Evolutionary conservation across 2,888 invertebrate species (phyloP).

Genomic region (Heliconius cydno): DNA sequence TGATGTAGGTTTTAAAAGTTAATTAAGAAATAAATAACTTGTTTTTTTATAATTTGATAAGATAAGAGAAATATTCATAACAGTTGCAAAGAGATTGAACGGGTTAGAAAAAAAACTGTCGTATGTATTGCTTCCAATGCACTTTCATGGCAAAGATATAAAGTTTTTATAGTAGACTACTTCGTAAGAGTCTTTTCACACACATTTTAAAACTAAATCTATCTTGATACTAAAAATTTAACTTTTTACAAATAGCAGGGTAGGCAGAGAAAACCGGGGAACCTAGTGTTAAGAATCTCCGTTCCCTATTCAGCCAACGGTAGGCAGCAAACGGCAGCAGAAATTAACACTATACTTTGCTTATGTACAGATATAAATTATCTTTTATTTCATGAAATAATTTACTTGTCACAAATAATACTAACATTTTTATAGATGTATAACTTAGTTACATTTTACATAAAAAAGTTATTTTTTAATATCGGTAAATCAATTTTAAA

Average conservation of each 20-base stretch:
- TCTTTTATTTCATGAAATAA: too few relatives aligned
- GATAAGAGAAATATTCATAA: conserved; percentile 10
- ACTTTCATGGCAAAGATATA: conserved; percentile 28
- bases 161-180: conserved; percentile 14
- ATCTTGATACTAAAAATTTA: background rate
- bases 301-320: too few relatives aligned
- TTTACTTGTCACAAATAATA: too few relatives aligned
- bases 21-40: conserved; percentile 15
- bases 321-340: too few relatives aligned
- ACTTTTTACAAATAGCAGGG: background rate
- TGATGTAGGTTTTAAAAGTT: background rate
- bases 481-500: too few relatives aligned
- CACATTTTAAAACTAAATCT: background rate
- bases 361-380: too few relatives aligned
- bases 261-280: too few relatives aligned
- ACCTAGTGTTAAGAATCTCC: too few relatives aligned
- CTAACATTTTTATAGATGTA: too few relatives aligned
- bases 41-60: background rate
- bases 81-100: background rate
- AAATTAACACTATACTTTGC: too few relatives aligned
- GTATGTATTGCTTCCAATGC: conserved; percentile 30
- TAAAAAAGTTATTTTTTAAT: too few relatives aligned
- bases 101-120: conserved; percentile 19
- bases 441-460: too few relatives aligned
- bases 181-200: conserved; percentile 29